A percentile compares a stretch with the other conserved stretches of the same genome.
These are phyloP conservation scores for Matsumurasca onukii DNA, from an alignment of 1,140 invertebrate species.

Conservation along the genomic window DNA sequence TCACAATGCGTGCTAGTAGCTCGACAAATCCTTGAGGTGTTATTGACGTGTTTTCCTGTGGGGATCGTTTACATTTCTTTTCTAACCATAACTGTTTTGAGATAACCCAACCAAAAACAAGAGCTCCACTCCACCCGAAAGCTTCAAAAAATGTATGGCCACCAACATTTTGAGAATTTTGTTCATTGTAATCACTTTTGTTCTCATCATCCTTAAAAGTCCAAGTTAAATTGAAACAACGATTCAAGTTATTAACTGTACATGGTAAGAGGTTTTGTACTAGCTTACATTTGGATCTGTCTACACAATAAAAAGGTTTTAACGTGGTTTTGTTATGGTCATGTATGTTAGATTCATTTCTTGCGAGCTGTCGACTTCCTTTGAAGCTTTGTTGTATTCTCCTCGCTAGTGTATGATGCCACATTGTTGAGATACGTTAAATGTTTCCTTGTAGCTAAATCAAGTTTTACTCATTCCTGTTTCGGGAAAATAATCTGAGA, in stretches of 20 bases:
- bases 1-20: not conserved
- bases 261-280: no score
- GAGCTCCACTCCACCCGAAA: constrained; percentile 17
- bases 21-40: not conserved
- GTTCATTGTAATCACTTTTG: not conserved
- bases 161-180: not conserved
- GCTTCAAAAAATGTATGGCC: constrained; percentile 17
- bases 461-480: no score
- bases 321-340: not conserved
- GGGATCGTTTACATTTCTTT: not conserved
- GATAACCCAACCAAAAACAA: constrained; percentile 15
- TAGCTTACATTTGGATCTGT: no score
- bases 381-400: not conserved
- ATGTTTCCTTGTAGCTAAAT: no score
- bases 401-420: no score
- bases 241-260: not conserved
- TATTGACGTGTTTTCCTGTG: not conserved
- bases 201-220: not conserved
- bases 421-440: no score
- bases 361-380: not conserved
- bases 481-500: no score
- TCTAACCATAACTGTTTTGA: constrained; percentile 11
- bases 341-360: not conserved
- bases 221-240: no score
- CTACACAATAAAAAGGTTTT: no score